These are phyloP conservation scores for Spisula subtruncata DNA, from an alignment of 2,888 invertebrate genomes.

Conservation along the genomic window DNA sequence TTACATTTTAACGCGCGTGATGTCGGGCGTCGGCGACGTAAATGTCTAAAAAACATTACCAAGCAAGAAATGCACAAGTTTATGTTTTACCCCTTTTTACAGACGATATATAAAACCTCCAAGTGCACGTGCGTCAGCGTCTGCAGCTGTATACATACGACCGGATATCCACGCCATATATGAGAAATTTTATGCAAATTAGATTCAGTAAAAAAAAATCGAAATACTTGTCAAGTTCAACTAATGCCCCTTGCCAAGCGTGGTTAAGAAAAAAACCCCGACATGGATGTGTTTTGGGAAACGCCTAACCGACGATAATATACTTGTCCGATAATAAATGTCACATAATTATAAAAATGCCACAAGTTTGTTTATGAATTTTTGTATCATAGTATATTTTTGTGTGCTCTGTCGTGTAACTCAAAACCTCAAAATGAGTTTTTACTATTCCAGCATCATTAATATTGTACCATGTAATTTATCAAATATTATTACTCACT, in stretches of 20 bases:
- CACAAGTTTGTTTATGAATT: not conserved
- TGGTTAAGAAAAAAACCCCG: not conserved
- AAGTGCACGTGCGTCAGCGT: not conserved
- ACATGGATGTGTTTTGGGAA: conserved; percentile 13
- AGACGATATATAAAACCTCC: not conserved
- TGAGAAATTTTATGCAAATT: not conserved
- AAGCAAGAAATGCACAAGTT: no score
- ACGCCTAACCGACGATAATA: not conserved
- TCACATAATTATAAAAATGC: not conserved
- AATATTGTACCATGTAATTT: not conserved
- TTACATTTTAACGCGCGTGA: no score
- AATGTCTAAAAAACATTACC: no score
- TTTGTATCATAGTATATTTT: not conserved
- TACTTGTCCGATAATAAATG: conserved; percentile 4
- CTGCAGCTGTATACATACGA: not conserved
- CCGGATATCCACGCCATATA: conserved; percentile 1
- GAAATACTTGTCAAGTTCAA: not conserved
- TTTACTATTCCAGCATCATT: not conserved
- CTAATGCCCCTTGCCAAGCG: not conserved
- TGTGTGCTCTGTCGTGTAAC: not conserved
- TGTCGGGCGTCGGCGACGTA: no score
- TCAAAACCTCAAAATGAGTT: not conserved
- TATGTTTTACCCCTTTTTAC: no score
- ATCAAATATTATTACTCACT: not conserved
- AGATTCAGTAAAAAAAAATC: not conserved